Percentiles rank a stretch among this genome's conserved stretches.
Evolutionary conservation across 1,140 invertebrate species (phyloP).

Genomic region (Notospermus geniculatus): DNA sequence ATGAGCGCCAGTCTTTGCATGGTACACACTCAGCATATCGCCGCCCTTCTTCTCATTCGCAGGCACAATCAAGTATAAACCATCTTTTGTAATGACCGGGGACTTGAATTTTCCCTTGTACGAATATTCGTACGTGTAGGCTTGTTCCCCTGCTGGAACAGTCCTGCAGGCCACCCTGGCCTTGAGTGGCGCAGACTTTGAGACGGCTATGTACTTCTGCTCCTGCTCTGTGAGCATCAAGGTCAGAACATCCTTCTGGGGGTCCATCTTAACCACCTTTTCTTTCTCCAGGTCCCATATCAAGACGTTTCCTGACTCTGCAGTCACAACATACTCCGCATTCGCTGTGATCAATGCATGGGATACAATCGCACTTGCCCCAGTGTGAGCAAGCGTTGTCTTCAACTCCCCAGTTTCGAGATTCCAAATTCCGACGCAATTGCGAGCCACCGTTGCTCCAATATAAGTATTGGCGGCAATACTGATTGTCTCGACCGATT

Average conservation of each 20-base stretch:
- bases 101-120: conserved; percentile 46
- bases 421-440: conserved; percentile 94
- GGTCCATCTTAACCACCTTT: conserved; percentile 67
- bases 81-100: conserved; percentile 79
- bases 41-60: conserved; percentile 76
- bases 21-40: conserved; percentile 81
- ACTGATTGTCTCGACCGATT: conserved; percentile 86
- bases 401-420: conserved; percentile 77
- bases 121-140: conserved; percentile 77
- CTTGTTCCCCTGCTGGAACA: conserved; percentile 64
- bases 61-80: conserved; percentile 72
- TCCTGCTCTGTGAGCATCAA: conserved; percentile 81
- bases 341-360: conserved; percentile 78
- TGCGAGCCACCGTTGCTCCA: conserved; percentile 61
- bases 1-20: conserved; percentile 76
- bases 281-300: conserved; percentile 88
- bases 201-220: conserved; percentile 81
- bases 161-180: conserved; percentile 33
- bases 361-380: conserved; percentile 91
- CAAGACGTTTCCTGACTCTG: conserved; percentile 88
- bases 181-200: conserved; percentile 48
- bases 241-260: conserved; percentile 82
- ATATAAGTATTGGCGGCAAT: conserved; percentile 39
- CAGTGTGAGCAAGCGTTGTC: conserved; percentile 84
- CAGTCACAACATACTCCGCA: conserved; percentile 79